Evolutionary conservation across 1,140 invertebrate species (phyloP).

Genomic region (Formica exsecta): DNA sequence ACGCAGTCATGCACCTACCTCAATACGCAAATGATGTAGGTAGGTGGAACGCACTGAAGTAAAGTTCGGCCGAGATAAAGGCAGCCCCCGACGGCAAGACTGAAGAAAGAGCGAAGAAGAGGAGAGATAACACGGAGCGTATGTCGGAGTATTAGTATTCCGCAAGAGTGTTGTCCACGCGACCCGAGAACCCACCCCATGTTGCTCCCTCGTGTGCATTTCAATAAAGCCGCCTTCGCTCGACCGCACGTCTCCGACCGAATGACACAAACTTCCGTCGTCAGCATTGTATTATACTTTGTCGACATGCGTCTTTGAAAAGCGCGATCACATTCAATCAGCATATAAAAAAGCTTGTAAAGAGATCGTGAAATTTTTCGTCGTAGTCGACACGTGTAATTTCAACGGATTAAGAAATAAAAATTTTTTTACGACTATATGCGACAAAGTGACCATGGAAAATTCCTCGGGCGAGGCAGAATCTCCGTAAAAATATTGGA

Average conservation of each 20-base stretch:
- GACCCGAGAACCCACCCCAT: constrained; percentile 77
- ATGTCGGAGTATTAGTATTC: constrained; percentile 78
- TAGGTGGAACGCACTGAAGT: constrained; percentile 64
- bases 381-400: neutral
- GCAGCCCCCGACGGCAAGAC: neutral
- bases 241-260: constrained; percentile 32
- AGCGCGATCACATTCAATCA: constrained; percentile 15
- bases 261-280: constrained; percentile 39
- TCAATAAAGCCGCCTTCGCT: constrained; percentile 76
- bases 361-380: neutral
- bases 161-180: constrained; percentile 81
- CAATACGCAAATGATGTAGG: constrained; percentile 70
- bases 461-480: constrained; percentile 15
- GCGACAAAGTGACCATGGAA: neutral
- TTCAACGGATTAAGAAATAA: too few relatives aligned
- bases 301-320: constrained; percentile 53
- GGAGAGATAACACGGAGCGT: constrained; percentile 37
- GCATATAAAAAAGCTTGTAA: neutral
- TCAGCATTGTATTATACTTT: neutral
- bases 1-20: constrained; percentile 69
- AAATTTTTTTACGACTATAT: neutral
- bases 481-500: constrained; percentile 11
- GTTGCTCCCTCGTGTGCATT: constrained; percentile 71
- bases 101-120: constrained; percentile 7
- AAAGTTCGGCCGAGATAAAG: constrained; percentile 50